Evolutionary conservation across 2,797 vertebrate species (phyloP).

Genomic region (Muscicapa striata): DNA sequence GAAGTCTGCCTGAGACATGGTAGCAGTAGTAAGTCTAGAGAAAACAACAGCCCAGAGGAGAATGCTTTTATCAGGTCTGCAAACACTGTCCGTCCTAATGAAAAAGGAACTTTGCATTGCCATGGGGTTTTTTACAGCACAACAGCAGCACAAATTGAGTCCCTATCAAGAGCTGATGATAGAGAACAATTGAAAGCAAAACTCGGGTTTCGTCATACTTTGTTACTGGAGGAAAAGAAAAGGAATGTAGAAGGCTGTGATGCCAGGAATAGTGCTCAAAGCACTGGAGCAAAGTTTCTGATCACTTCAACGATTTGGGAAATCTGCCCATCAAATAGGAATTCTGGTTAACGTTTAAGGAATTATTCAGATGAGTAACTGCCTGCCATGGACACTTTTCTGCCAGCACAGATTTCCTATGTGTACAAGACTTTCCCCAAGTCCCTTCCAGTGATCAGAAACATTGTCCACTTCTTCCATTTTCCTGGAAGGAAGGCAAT

Average conservation of each 20-base stretch:
- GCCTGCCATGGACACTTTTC: neutral
- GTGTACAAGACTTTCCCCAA: neutral
- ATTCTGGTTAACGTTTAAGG: neutral
- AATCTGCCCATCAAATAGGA: neutral
- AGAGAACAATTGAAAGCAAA: neutral
- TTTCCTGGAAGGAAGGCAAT: neutral
- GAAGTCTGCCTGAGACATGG: neutral
- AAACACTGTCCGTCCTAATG: neutral
- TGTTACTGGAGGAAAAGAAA: neutral
- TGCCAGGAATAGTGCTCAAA: neutral
- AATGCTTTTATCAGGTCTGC: neutral
- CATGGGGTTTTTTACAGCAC: neutral
- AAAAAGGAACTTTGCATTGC: neutral
- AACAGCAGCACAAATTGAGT: neutral
- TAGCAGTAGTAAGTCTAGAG: neutral
- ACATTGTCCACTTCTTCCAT: neutral
- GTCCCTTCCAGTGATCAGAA: neutral
- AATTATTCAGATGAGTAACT: neutral
- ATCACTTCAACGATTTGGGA: neutral
- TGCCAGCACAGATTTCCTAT: neutral
- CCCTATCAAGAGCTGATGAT: neutral
- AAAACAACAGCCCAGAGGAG: neutral
- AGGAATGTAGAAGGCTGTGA: neutral
- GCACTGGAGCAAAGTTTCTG: neutral
- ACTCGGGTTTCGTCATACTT: neutral